Conservation (phyloP, 2,113 vertebrate species). For the Pica pica region DNA sequence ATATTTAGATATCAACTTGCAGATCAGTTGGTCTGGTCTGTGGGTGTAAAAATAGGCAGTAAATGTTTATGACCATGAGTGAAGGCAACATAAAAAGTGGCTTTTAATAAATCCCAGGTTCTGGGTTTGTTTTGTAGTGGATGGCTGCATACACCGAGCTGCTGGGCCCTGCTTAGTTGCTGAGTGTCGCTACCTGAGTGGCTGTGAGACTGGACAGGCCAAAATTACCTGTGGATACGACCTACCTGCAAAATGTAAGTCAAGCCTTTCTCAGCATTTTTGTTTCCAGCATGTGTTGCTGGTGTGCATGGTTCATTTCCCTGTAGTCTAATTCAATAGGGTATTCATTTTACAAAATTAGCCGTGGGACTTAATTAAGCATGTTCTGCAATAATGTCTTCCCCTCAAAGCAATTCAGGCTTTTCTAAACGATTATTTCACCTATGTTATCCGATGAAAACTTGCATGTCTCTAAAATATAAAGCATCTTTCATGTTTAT, state of each 20-base stretch:
- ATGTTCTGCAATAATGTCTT: not conserved
- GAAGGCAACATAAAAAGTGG: not conserved
- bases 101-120: not conserved
- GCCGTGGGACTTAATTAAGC: conserved; percentile 42
- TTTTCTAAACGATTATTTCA: conserved; percentile 12
- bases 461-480: not conserved
- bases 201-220: conserved; percentile 93
- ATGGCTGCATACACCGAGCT: conserved; percentile 97
- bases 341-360: conserved; percentile 43
- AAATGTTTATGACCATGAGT: accelerated
- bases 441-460: not conserved
- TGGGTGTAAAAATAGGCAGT: not conserved
- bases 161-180: conserved; percentile 89
- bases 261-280: not conserved
- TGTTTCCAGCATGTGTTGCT: not conserved
- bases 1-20: not conserved
- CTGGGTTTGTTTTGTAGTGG: conserved; percentile 78
- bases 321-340: not conserved
- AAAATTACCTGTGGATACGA: conserved; percentile 97
- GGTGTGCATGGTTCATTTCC: not conserved
- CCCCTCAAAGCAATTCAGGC: conserved; percentile 5
- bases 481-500: not conserved
- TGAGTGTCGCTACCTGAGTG: conserved; percentile 90
- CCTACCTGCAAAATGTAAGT: conserved; percentile 96
- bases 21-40: not conserved